Evolutionary conservation across 1,140 invertebrate genomes (phyloP), one percentile per base, ranked within the genome.

Genomic region (Ostrea denselamellosa): DNA sequence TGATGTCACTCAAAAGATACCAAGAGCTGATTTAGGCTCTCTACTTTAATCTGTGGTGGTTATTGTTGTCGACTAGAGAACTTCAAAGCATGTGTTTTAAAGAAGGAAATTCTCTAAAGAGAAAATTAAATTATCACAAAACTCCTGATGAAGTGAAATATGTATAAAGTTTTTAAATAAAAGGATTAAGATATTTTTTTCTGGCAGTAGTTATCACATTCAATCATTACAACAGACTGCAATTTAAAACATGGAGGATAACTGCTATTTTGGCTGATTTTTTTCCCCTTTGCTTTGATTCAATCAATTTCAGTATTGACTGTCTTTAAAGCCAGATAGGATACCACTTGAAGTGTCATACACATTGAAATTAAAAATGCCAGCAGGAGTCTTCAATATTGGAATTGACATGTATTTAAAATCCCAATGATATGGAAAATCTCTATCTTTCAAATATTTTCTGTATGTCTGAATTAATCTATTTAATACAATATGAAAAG

Each of bases 361-460:
- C 68, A 77, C 68, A 34, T 25, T 34, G 34, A 77, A 77, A 77
- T 77, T 77, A 77, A 77, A 77, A 28, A 28, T 77, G 68, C 68
- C 68, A 77, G 68, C 68, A 77, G 68, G 68, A 77, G 68, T 77
- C 25, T 25, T 34, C 14, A 34, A 77, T 77, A 77, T 77, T 77
- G 68, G 68, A 77, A 77, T 77, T 77, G 68, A 77, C 68, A 77
- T 77, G 68, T 77, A 77, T 77, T 77, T 77, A 77, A 77, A 62
- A 62, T 19, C 25, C 68, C 68, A 34, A 77, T 77, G 68, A 77
- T 28, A 77, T 77, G 68, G 68, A 77, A 77, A 77, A 77, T 34
- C 68, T 77, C 28, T 77, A 77, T 77, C 68, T 77, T 77, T 77
- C 68, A 77, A 77, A 77, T 34, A 77, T 77, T 77, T 77, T 77